Evolutionary conservation across 2,888 invertebrate genomes (phyloP).

Genomic region (Diabrotica balteata): DNA sequence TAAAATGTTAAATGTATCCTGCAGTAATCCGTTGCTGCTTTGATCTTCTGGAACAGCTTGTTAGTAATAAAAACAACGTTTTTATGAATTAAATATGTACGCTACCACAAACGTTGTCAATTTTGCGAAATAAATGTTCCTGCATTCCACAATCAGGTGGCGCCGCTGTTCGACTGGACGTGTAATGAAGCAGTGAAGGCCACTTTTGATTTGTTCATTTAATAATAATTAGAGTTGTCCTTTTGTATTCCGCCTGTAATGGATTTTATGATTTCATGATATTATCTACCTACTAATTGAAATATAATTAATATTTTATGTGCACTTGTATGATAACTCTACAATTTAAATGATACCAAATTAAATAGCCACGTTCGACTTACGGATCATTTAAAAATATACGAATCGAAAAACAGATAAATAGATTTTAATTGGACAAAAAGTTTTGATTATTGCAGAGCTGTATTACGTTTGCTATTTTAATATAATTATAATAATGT

Average conservation of each 20-base stretch:
- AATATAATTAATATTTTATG: constrained; percentile 38
- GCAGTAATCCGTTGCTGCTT: too few relatives aligned
- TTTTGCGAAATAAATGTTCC: too few relatives aligned
- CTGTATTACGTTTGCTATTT: too few relatives aligned
- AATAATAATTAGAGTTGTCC: constrained; percentile 39
- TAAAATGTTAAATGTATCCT: not conserved
- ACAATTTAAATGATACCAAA: constrained; percentile 30
- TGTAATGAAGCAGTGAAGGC: constrained; percentile 33
- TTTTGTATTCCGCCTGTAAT: constrained; percentile 30
- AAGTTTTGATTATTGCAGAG: not conserved
- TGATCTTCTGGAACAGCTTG: too few relatives aligned
- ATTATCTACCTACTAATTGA: constrained; percentile 35
- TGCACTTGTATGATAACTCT: constrained; percentile 32
- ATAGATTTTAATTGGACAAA: constrained; percentile 16
- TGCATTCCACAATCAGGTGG: not conserved
- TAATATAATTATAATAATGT: too few relatives aligned
- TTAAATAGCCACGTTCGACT: constrained; percentile 22
- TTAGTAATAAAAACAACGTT: too few relatives aligned
- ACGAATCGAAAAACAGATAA: constrained; percentile 15
- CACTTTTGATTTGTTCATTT: constrained; percentile 40
- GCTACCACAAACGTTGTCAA: too few relatives aligned
- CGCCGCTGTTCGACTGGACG: constrained; percentile 19
- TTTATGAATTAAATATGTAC: too few relatives aligned
- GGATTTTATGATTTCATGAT: constrained; percentile 32
- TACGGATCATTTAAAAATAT: constrained; percentile 1